Evolutionary conservation across 2,888 invertebrate species (phyloP), one percentile per base, ranked within the genome.

Genomic region (Scaptomyza polygonia): DNA sequence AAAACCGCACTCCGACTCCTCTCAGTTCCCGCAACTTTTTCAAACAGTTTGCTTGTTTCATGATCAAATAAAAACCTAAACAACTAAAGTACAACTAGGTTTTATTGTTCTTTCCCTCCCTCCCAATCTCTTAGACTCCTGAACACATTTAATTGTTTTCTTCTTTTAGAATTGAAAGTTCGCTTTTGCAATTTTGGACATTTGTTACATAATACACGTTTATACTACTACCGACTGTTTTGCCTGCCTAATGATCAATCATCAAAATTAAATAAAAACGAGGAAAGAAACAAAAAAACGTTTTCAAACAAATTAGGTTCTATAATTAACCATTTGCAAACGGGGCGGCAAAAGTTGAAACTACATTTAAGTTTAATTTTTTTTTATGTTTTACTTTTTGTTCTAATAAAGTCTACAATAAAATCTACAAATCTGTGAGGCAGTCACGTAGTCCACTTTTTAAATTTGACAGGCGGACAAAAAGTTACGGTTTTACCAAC

Each of bases 131-230:
- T 21, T 21, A 3, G 5, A 5, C 25, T 25, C 25, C 25, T 25
- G 0, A 25, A 25, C 25, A 25, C 25, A 25, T 25, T 25, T 25
- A 86, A 86, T 86, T 82, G 83, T 75, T 65, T 65, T 44, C 80
- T 83, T 87, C 85, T 85, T 81, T 72, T 63, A 87, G 66, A 67
- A 68, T 70, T 68, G 88, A 86, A 88, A 86, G 85, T 88, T 72
- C 62, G 66, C 67, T 64, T 18, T 79, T 85, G 89, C 89, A 88
- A 85, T 88, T 88, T 86, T 77, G 69, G 29, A 66, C 67, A 48
- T 64, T 65, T 87, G 83, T 85, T 85, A 85, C 85, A 85, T 85
- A 88, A 85, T 86, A 87, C 86, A 82, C 59, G 77, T 72, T 83
- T 74, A 69, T 71, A 71, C 71, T 67, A 68, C 25, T 67, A 68